Evolutionary conservation across 1,140 invertebrate genomes (phyloP).

Genomic region (Cardiocondyla obscurior): DNA sequence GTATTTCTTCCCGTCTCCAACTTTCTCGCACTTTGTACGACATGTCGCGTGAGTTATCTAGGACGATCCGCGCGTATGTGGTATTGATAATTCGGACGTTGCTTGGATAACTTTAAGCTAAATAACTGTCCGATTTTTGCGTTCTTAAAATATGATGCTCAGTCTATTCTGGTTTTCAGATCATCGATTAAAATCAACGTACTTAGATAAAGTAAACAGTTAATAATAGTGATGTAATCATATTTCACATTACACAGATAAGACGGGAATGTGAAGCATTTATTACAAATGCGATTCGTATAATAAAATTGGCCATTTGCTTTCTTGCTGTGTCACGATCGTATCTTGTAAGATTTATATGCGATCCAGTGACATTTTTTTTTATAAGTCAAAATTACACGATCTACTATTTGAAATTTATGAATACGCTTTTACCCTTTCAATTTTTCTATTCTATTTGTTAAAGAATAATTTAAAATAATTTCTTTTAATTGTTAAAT

Average conservation of each 20-base stretch:
- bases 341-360: neutral
- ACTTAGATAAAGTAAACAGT: neutral
- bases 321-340: neutral
- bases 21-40: neutral
- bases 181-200: neutral
- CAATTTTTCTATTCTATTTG: neutral
- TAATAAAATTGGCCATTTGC: neutral
- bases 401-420: neutral
- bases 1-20: neutral
- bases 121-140: no score
- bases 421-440: neutral
- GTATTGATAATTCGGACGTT: neutral
- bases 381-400: neutral
- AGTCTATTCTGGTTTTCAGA: no score
- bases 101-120: no score
- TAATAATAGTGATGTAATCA: slow-evolving; percentile 4
- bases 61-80: neutral
- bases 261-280: neutral
- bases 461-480: slow-evolving; percentile 1
- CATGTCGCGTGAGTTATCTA: neutral
- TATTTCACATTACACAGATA: neutral
- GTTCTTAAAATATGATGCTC: no score
- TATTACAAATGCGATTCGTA: neutral
- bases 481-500: no score
- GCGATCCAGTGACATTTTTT: neutral